Evolutionary conservation across 2,888 invertebrate genomes (phyloP), one percentile per base, ranked within the genome.

Genomic region (Drosophila melanocephala): DNA sequence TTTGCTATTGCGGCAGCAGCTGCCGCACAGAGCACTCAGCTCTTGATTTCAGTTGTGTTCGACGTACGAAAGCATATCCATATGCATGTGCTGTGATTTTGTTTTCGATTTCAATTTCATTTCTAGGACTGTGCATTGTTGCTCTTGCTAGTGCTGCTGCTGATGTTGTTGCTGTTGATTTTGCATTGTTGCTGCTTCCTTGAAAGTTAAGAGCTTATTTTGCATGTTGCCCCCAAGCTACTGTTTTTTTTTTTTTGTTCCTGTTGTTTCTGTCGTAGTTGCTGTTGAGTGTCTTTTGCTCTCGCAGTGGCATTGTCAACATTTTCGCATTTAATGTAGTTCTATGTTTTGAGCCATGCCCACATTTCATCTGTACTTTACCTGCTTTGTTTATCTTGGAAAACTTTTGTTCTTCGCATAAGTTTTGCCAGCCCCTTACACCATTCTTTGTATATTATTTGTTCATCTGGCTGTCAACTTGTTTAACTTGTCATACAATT

Each of bases 91-190:
- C 80, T 59, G 80, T 84, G 89, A 89, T 84, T 90, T 88, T 87
- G 72, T 81, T 91, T 91, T 91, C 89, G 82, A 90, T 90, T 87
- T 87, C 89, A 78, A 87, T 91, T 90, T 90, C 89, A 87, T 88
- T 81, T 85, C 74, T 85, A 70, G 76, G 71, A 78, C 74, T 84
- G 60, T 51, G 55, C 33, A 51, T 67, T 63, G 64, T 61, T 64
- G 57, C 12, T 65, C 47, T 22, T 58, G 73, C 12, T 37, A 50
- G 12, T 57, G 71, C 26, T 9, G 47, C 32, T 30, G 60, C 5
- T 42, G 42, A 4, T 39, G 39, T 35, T 42, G 30, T 5, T 55
- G 58, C 22, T 55, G 37, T n/a, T 42, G n/a, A 10, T 47, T 22
- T 14, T 16, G 47, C 47, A 26, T 69, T 64, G 75, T 60, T 63